Percentiles rank a stretch among this genome's conserved stretches.
Conservation (phyloP, 1,140 invertebrate genomes). For the Papilio helenus region DNA sequence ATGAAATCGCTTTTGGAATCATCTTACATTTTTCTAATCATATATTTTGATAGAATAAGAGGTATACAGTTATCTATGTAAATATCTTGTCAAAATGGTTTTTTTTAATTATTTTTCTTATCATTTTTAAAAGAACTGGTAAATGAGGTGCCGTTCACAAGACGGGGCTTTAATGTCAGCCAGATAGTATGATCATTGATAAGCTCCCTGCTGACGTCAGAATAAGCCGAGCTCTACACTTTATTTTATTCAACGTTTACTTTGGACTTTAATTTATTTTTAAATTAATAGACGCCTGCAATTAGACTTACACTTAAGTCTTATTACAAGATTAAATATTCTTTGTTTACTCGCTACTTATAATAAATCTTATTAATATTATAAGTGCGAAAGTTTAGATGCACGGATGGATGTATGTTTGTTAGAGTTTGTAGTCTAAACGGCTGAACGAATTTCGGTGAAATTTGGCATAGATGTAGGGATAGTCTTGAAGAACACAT, state of each 20-base stretch:
- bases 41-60: too few species aligned
- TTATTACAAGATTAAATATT: too few species aligned
- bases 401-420: too few species aligned
- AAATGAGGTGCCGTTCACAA: constrained; percentile 3
- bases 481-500: too few species aligned
- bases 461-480: too few species aligned
- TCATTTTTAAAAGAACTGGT: not conserved
- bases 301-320: not conserved
- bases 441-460: too few species aligned
- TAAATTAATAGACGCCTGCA: not conserved
- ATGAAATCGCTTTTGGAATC: too few species aligned
- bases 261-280: not conserved
- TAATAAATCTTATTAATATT: too few species aligned
- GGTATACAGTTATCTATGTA: not conserved
- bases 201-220: not conserved
- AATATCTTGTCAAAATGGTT: not conserved
- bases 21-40: too few species aligned
- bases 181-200: constrained; percentile 5
- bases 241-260: not conserved
- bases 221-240: not conserved
- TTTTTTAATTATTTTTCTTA: constrained; percentile 6
- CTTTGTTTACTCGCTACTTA: too few species aligned
- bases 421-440: too few species aligned
- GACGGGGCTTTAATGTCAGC: constrained; percentile 3
- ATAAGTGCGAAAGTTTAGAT: too few species aligned